Conservation (phyloP, 2,113 vertebrate species). For the Rhizomys pruinosus region DNA sequence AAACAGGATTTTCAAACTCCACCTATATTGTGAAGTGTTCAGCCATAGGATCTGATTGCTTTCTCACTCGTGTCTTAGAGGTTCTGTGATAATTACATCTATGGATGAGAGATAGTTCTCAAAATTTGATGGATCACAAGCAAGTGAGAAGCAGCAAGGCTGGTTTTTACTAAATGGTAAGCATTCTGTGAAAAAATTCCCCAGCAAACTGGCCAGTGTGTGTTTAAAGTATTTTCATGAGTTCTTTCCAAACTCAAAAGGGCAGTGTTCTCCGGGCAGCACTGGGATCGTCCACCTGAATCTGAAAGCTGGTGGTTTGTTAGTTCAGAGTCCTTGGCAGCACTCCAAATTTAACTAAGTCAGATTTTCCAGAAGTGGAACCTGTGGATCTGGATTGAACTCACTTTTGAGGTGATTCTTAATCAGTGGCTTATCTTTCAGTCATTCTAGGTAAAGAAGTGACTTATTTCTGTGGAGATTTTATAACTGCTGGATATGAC, state of each 20-base stretch:
- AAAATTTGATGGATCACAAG: neutral
- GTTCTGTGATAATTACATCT: neutral
- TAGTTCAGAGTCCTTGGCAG: neutral
- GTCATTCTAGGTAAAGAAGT: neutral
- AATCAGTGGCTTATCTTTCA: neutral
- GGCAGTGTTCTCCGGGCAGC: neutral
- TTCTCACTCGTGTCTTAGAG: neutral
- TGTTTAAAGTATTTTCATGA: conserved; percentile 4
- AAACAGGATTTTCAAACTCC: neutral
- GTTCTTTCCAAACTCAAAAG: neutral
- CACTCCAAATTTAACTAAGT: neutral
- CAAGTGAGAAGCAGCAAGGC: neutral
- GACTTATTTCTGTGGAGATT: conserved; percentile 47
- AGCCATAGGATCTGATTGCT: neutral
- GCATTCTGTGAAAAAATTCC: neutral
- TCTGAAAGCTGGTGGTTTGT: neutral
- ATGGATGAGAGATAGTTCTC: conserved; percentile 35
- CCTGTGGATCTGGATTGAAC: neutral
- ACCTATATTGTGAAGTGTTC: neutral
- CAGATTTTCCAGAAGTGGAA: neutral
- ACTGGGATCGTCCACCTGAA: neutral
- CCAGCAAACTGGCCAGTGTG: neutral
- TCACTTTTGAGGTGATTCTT: neutral
- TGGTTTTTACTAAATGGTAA: conserved; percentile 43
- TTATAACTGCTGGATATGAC: neutral